Conservation (phyloP, 2,797 vertebrate species). For the Enteromius radiatus region DNA sequence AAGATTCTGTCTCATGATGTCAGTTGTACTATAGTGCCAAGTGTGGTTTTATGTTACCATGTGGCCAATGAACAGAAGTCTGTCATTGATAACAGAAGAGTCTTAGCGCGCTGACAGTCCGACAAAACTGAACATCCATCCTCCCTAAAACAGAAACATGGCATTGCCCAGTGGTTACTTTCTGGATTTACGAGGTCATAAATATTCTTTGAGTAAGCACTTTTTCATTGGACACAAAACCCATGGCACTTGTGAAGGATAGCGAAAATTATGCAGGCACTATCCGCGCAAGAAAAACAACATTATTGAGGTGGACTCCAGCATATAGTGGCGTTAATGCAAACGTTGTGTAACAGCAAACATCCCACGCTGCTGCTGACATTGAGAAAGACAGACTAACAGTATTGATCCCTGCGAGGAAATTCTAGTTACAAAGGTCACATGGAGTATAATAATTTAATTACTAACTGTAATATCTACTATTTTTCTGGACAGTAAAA, state of each 20-base stretch:
- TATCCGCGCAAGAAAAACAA: neutral
- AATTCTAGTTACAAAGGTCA: conserved; percentile 13
- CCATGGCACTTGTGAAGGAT: neutral
- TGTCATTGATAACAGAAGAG: neutral
- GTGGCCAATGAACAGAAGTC: conserved; percentile 3
- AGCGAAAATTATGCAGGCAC: neutral
- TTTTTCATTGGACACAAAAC: conserved; percentile 35
- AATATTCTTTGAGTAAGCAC: conserved; percentile 40
- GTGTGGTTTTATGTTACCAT: conserved; percentile 27
- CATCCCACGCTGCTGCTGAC: neutral
- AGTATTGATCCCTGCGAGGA: neutral
- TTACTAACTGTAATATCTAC: neutral
- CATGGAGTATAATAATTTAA: neutral
- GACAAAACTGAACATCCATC: conserved; percentile 1
- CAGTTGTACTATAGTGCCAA: conserved; percentile 10
- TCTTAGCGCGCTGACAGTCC: neutral
- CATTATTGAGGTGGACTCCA: neutral
- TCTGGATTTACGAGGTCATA: conserved; percentile 42
- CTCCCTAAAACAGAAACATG: conserved; percentile 26
- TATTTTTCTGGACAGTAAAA: neutral
- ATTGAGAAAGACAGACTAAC: conserved; percentile 1
- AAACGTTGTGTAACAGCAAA: conserved; percentile 1
- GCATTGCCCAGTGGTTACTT: conserved; percentile 17
- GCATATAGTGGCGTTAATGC: neutral
- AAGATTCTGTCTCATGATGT: neutral